Evolutionary conservation across 2,113 vertebrate genomes (phyloP).

Genomic region (Oncorhynchus kisutch): DNA sequence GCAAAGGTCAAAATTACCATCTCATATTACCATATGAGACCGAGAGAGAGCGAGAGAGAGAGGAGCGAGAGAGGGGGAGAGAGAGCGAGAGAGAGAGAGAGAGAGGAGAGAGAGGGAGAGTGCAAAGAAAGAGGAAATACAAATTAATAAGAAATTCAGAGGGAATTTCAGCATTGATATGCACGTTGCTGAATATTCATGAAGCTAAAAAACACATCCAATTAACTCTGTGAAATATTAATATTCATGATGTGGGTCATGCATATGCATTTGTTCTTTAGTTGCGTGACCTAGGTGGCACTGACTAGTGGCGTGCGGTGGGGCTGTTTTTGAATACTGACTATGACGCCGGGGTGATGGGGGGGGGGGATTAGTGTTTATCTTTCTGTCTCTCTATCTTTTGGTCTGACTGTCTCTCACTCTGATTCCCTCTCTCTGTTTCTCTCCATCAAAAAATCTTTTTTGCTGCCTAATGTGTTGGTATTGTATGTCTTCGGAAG

Average conservation of each 20-base stretch:
- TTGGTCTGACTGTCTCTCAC: background rate
- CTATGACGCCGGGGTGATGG: background rate
- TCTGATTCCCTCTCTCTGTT: background rate
- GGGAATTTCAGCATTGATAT: slow-evolving; percentile 56
- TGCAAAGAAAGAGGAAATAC: background rate
- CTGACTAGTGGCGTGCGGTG: slow-evolving; percentile 23
- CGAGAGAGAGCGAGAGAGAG: background rate
- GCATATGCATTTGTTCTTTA: slow-evolving; percentile 73
- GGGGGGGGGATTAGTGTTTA: slow-evolving; percentile 12
- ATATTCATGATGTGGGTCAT: slow-evolving; percentile 68
- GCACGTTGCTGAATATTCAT: slow-evolving; percentile 74
- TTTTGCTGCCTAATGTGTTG: no score
- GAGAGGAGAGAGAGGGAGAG: background rate
- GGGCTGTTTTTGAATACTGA: slow-evolving; percentile 24
- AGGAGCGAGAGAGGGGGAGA: background rate
- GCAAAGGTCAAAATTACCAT: slow-evolving; percentile 67
- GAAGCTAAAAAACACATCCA: slow-evolving; percentile 71
- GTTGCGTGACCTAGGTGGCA: slow-evolving; percentile 56
- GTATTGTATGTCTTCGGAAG: background rate
- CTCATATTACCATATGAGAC: slow-evolving; percentile 30
- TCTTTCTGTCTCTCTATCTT: slow-evolving; percentile 21
- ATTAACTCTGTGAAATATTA: slow-evolving; percentile 77
- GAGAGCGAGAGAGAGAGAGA: slow-evolving; percentile 3
- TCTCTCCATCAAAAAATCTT: background rate
- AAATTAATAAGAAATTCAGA: slow-evolving; percentile 56